A percentile compares a stretch with the other conserved stretches of the same genome.
These are phyloP conservation scores for Strix uralensis DNA, from an alignment of 2,113 vertebrate genomes.

Conservation along the genomic window DNA sequence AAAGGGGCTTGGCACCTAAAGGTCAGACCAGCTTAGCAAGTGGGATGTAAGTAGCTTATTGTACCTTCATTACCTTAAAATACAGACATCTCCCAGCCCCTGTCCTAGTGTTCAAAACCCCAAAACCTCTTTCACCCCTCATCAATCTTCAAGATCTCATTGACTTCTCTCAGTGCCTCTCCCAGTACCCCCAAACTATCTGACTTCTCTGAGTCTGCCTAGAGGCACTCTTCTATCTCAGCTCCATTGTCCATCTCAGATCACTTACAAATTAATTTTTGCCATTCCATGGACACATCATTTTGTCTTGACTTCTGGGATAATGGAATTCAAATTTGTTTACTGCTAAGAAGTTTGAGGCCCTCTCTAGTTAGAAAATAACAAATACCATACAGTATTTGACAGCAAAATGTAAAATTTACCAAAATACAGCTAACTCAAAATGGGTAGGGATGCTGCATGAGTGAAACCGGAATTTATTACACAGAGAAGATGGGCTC, in stretches of 20 bases:
- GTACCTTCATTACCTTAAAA: not conserved
- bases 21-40: not conserved
- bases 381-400: not conserved
- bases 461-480: not conserved
- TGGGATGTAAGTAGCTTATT: not conserved
- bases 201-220: not conserved
- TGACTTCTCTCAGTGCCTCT: not conserved
- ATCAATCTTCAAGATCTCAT: not conserved
- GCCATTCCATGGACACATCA: too few relatives aligned
- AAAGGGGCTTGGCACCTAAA: not conserved
- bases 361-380: not conserved
- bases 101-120: not conserved
- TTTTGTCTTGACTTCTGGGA: not conserved
- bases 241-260: not conserved
- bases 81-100: not conserved
- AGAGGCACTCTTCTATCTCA: not conserved
- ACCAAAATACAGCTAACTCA: not conserved
- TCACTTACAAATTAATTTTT: not conserved
- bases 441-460: fast-evolving
- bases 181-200: not conserved
- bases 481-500: not conserved
- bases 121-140: fast-evolving
- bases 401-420: not conserved
- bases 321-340: not conserved
- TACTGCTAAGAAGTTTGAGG: not conserved